These are phyloP conservation scores for Prinia subflava DNA, from an alignment of 2,113 vertebrate species.

Conservation along the genomic window DNA sequence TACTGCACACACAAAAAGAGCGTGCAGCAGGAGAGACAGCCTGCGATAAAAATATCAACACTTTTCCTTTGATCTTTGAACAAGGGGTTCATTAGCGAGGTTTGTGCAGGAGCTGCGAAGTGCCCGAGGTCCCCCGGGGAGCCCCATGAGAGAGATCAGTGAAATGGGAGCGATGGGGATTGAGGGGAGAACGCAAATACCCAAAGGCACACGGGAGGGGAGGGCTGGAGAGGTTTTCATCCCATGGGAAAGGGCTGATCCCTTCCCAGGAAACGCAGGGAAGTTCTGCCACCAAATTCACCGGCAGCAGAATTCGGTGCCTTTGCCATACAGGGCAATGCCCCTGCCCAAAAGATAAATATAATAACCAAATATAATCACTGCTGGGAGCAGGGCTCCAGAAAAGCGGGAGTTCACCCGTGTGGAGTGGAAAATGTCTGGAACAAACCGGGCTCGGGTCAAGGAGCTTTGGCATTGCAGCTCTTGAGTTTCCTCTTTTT, in stretches of 20 bases:
- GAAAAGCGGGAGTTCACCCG: background rate
- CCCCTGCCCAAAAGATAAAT: too few species aligned
- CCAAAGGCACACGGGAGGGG: fast-evolving
- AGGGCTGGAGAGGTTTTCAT: fast-evolving
- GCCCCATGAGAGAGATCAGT: background rate
- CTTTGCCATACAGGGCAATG: too few species aligned
- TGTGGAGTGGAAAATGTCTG: too few species aligned
- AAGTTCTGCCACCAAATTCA: too few species aligned
- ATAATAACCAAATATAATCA: fast-evolving
- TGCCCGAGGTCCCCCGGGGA: background rate
- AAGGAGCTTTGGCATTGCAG: background rate
- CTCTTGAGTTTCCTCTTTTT: background rate
- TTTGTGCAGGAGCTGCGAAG: background rate
- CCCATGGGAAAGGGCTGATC: background rate
- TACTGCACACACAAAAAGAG: background rate
- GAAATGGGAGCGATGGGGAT: background rate
- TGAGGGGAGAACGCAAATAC: background rate
- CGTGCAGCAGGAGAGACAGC: background rate
- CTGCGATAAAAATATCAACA: background rate
- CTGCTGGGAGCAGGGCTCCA: background rate
- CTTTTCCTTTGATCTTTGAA: background rate
- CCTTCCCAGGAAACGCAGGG: too few species aligned
- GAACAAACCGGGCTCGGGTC: background rate
- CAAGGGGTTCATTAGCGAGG: background rate
- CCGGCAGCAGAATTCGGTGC: too few species aligned